phyloP scores from a whole-genome alignment of 2,888 invertebrate genomes.

The Idaea straminata region DNA sequence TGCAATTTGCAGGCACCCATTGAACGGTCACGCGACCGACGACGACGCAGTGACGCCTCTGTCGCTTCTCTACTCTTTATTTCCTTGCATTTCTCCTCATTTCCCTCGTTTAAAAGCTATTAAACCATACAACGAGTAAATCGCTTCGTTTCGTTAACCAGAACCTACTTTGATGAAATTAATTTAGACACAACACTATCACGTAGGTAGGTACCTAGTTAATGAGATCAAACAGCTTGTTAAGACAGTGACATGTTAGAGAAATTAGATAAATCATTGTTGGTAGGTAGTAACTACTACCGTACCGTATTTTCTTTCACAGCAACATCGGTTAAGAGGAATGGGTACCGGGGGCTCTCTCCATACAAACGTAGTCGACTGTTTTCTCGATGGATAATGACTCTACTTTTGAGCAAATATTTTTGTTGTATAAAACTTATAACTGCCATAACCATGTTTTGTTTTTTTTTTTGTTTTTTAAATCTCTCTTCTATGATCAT shows the following conservation, averaged over 20 bases:
- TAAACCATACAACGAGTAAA: neutral
- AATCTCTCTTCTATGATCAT: too few relatives aligned
- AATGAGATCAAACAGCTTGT: neutral
- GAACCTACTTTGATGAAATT: neutral
- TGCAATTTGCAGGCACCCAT: conserved; percentile 69
- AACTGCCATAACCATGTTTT: too few relatives aligned
- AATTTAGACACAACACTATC: neutral
- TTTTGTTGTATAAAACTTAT: too few relatives aligned
- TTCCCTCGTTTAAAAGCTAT: conserved; percentile 7
- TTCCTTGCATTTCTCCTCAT: conserved; percentile 15
- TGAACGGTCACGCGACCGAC: conserved; percentile 65
- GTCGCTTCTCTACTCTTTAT: conserved; percentile 20
- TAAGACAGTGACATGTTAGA: neutral
- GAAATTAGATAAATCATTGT: neutral
- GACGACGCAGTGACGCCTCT: conserved; percentile 37
- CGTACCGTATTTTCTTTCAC: too few relatives aligned
- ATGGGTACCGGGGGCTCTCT: too few relatives aligned
- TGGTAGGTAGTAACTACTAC: neutral
- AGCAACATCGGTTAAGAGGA: too few relatives aligned
- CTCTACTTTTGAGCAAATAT: too few relatives aligned
- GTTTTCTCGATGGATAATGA: too few relatives aligned
- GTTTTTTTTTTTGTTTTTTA: too few relatives aligned
- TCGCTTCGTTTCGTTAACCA: neutral
- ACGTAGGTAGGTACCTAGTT: neutral
- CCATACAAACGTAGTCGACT: too few relatives aligned